phyloP scores from a whole-genome alignment of 2,113 vertebrate species.

The Felis chaus region DNA sequence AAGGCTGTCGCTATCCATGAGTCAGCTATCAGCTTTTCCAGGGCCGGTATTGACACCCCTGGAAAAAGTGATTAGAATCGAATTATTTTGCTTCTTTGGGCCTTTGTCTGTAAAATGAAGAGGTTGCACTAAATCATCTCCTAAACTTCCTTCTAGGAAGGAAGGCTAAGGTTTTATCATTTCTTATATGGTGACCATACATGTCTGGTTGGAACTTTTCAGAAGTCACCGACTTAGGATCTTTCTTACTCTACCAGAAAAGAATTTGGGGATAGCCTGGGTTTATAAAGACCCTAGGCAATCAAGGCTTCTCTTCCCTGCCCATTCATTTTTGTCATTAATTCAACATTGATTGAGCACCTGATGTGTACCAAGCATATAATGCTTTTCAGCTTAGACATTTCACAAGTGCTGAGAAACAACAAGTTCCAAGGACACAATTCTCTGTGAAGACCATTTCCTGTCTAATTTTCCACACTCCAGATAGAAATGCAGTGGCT shows the following conservation, averaged over 20 bases:
- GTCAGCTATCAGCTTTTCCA: neutral
- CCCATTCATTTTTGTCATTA: neutral
- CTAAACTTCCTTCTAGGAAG: neutral
- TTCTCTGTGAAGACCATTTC: conserved; percentile 5
- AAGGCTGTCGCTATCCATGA: neutral
- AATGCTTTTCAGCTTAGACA: neutral
- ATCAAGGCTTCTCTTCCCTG: neutral
- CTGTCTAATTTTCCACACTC: conserved; percentile 40
- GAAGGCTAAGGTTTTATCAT: neutral
- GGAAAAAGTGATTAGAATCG: neutral
- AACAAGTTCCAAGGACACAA: neutral
- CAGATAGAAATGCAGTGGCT: neutral
- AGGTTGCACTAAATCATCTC: neutral
- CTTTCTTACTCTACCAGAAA: neutral
- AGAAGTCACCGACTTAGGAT: neutral
- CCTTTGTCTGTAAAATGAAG: neutral
- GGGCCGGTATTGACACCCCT: neutral
- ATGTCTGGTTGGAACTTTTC: neutral
- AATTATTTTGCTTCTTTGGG: neutral
- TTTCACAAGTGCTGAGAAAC: neutral
- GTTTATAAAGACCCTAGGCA: neutral
- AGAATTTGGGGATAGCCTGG: neutral
- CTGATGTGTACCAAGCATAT: neutral
- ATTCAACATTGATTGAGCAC: neutral
- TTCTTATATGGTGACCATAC: neutral